A percentile compares a stretch with the other conserved stretches of the same genome.
Evolutionary conservation across 2,797 vertebrate species (phyloP).

Genomic region (Tympanoctomys barrerae): DNA sequence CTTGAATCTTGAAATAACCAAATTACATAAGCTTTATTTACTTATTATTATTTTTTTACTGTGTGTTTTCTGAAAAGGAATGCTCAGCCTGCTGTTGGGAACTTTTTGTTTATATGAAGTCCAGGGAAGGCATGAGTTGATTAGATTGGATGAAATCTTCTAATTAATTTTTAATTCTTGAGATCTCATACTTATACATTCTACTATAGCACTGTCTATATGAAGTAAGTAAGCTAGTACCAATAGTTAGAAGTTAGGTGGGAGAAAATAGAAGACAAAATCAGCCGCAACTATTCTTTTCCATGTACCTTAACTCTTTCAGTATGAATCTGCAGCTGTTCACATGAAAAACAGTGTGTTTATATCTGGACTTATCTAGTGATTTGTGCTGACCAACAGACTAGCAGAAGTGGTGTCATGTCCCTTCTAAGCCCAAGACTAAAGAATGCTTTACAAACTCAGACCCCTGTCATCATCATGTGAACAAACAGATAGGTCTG

Average conservation of each 20-base stretch:
- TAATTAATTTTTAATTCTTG: neutral
- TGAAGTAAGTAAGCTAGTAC: neutral
- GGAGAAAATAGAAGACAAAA: neutral
- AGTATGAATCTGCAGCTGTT: neutral
- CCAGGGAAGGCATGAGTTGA: neutral
- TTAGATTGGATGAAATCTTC: neutral
- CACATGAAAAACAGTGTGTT: neutral
- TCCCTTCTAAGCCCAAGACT: neutral
- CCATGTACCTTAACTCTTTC: neutral
- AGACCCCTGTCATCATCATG: neutral
- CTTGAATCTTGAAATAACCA: slow-evolving; percentile 45
- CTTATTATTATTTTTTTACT: neutral
- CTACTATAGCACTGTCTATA: neutral
- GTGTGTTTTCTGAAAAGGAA: neutral
- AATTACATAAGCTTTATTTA: neutral
- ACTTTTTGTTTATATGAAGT: neutral
- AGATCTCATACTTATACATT: neutral
- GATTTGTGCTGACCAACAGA: neutral
- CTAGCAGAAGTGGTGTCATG: neutral
- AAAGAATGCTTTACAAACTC: neutral
- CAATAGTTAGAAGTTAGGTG: neutral
- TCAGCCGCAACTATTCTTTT: neutral
- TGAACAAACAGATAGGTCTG: neutral
- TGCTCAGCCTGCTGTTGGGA: neutral
- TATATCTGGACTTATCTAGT: neutral